A percentile compares a stretch with the other conserved stretches of the same genome.
phyloP scores from a whole-genome alignment of 2,797 vertebrate genomes.

The Syngnathus acus region DNA sequence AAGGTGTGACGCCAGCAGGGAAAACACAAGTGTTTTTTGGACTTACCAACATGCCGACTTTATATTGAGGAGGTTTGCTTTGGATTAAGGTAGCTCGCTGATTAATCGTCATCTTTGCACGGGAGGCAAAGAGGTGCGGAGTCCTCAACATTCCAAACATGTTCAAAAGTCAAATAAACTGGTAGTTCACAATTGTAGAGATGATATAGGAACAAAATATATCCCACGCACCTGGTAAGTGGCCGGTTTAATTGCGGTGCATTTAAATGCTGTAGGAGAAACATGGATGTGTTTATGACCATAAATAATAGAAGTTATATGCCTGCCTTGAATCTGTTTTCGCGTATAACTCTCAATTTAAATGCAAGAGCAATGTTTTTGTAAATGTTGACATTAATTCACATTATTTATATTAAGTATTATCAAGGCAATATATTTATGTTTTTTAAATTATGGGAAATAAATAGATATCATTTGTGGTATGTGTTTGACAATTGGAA shows the following conservation, averaged over 20 bases:
- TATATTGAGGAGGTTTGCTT: neutral
- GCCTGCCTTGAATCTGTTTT: too few species aligned
- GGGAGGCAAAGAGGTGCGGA: neutral
- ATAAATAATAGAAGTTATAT: neutral
- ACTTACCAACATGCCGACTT: neutral
- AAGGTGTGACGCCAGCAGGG: neutral
- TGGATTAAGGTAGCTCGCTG: neutral
- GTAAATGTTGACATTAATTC: too few species aligned
- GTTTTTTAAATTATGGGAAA: too few species aligned
- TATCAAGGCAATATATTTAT: too few species aligned
- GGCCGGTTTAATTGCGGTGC: neutral
- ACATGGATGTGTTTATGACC: neutral
- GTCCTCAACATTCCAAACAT: neutral
- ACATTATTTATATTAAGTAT: too few species aligned
- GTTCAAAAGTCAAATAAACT: neutral
- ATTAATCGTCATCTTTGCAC: neutral
- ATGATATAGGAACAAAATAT: neutral
- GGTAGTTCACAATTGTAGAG: neutral
- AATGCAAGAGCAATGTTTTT: too few species aligned
- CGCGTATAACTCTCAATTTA: too few species aligned
- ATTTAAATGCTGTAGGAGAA: neutral
- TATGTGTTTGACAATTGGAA: too few species aligned
- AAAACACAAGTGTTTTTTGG: neutral
- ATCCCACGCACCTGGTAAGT: neutral
- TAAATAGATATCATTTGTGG: too few species aligned